Base-by-base conservation (phyloP, 1,140 invertebrate species). In the Muscidifurax raptorellus region DNA sequence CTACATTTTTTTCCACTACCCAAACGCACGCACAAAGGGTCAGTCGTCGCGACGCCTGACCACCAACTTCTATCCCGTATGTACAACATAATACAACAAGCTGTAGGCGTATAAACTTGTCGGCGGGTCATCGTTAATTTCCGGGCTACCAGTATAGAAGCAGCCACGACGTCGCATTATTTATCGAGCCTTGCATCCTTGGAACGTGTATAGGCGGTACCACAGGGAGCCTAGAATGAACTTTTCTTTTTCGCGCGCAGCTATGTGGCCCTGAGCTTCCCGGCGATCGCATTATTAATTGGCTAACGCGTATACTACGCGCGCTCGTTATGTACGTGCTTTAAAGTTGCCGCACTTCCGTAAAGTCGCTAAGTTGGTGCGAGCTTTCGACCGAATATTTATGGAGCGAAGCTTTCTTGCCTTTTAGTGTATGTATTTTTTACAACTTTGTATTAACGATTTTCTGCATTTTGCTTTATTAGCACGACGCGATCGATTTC, bases 171-270 rank as follows among this genome's bases (percentile, higher is more conserved):
- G 6, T 12, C 13, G 27, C 40, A 84, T 79, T 78, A 83, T 28
- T 79, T 83, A 83, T 83, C 32, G 15, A 83, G 18, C 47, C 47
- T 12, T 2, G 22, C 64, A 52, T 71, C 82, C 75, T 72, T 83
- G 74, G 52, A 64, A 9, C 22, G 25, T 40, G 36, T 40, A 40
- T 40, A 40, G 36, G 5, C 36, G 7, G 47, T 22, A 18, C 47
- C 47, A 1, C 44, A n/a, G 27, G 32, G 28, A 36, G 27, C 15
- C 27, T 64, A 75, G 32, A 36, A 32, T 77, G 59, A 83, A 76
- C 30, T 66, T 82, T 69, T 47, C 18, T 59, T 52, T 82, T 27
- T 15, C 30, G 4, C 27, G n/a, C 15, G 36, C n/a, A 15, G 64
- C 27, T 59, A n/a, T 6, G 22, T 9, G 52, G 22, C 36, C 59